phyloP scores from a whole-genome alignment of 92 coral and sea anemone genomes.

The Epizoanthus illoricatus region DNA sequence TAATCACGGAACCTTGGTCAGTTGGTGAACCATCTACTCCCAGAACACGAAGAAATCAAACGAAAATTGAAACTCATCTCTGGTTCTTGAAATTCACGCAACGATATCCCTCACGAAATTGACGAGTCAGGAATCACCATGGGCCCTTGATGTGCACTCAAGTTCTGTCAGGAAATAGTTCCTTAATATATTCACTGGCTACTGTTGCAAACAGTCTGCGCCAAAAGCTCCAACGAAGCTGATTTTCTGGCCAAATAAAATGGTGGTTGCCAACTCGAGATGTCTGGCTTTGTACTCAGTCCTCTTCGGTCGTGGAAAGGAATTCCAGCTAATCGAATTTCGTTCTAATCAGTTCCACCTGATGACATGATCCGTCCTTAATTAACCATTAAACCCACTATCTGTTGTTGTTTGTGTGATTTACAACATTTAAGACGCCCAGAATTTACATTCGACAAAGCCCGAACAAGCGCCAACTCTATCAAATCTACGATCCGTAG shows the following conservation, averaged over 20 bases:
- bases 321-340: slow-evolving; percentile 75
- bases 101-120: slow-evolving; percentile 14
- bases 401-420: slow-evolving; percentile 61
- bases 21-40: slow-evolving; percentile 2
- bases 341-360: slow-evolving; percentile 58
- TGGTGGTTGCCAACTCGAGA: slow-evolving; percentile 33
- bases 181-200: slow-evolving; percentile 17
- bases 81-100: slow-evolving; percentile 20
- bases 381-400: slow-evolving; percentile 70
- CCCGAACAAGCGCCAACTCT: neutral
- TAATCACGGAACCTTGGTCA: slow-evolving; percentile 17
- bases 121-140: slow-evolving; percentile 1
- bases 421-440: slow-evolving; percentile 25
- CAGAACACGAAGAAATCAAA: slow-evolving; percentile 21
- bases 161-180: slow-evolving; percentile 16
- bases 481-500: slow-evolving; percentile 2
- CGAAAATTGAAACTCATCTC: slow-evolving; percentile 15
- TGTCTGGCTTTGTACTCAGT: slow-evolving; percentile 38
- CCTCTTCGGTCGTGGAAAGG: slow-evolving; percentile 33
- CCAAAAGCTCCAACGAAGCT: neutral
- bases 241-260: slow-evolving; percentile 4
- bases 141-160: slow-evolving; percentile 9
- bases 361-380: slow-evolving; percentile 82
- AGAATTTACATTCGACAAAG: slow-evolving; percentile 41
- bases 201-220: neutral